These are phyloP conservation scores for Cinclus cinclus DNA, from an alignment of 2,113 vertebrate species.

Conservation along the genomic window DNA sequence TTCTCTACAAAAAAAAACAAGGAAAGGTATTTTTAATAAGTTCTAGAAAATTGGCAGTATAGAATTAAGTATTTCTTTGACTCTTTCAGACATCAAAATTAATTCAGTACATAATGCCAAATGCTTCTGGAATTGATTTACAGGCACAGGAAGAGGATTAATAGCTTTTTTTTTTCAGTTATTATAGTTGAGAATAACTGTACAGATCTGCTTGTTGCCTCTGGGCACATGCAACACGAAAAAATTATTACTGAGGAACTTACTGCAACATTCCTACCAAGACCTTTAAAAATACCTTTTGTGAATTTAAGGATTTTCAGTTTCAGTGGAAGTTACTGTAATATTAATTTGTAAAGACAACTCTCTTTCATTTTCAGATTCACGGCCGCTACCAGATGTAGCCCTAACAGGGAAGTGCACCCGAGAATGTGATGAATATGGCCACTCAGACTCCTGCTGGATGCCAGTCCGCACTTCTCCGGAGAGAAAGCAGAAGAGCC, in stretches of 20 bases:
- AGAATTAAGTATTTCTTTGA: neutral
- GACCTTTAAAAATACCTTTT: constrained; percentile 35
- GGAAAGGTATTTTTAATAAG: constrained; percentile 63
- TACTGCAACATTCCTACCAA: neutral
- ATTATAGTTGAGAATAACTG: neutral
- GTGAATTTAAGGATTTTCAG: neutral
- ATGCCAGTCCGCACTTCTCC: constrained; percentile 99
- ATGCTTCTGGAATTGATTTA: neutral
- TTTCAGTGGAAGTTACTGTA: neutral
- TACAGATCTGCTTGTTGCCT: neutral
- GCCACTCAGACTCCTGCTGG: constrained; percentile 99
- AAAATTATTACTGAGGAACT: neutral
- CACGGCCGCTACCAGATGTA: constrained; percentile 98
- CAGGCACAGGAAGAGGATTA: neutral
- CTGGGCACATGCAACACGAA: neutral
- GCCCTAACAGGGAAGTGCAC: constrained; percentile 98
- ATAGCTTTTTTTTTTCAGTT: neutral
- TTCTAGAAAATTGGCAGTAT: neutral
- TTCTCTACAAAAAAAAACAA: neutral
- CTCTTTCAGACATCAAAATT: neutral
- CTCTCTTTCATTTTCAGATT: constrained; percentile 82
- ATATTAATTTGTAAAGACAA: neutral
- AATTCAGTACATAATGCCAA: neutral
- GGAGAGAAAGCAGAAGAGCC: constrained; percentile 92
- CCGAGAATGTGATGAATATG: constrained; percentile 95